Evolutionary conservation across 2,888 invertebrate species (phyloP), one percentile per base, ranked within the genome.

Genomic region (Drosophila anceps): DNA sequence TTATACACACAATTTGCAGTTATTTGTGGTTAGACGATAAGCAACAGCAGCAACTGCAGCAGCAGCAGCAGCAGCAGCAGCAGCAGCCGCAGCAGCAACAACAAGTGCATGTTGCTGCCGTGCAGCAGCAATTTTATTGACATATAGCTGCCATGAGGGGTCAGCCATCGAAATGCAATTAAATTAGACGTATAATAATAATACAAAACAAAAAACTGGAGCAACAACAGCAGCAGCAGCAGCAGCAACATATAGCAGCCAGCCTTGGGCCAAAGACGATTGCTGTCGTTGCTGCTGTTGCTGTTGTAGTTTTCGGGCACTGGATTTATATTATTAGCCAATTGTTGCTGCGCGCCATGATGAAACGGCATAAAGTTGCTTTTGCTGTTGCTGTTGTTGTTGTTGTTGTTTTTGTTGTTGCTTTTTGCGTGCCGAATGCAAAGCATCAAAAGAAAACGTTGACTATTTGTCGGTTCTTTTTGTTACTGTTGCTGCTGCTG

Each of bases 101-200:
- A 60, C 82, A 75, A 79, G 82, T 82, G 79, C 71, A 66, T 82
- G 68, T 76, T 72, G 82, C 69, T 84, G 73, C 62, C 72, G 65
- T 68, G 64, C 62, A 68, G 62, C 59, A 72, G 78, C 79, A 66
- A 59, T 71, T 71, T 65, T 61, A 78, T 89, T 89, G 88, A 86
- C 84, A 86, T 73, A 86, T 84, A 78, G 75, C 84, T 84, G 88
- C 73, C 89, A 84, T 57, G 55, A 53, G 79, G 69, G 84, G 84
- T 84, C 84, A 89, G 89, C 86, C 81, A 90, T 90, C 61, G 85
- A 90, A 86, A 68, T 66, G 84, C 88, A 88, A 90, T 86, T 86
- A 88, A 86, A 86, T 81, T 73, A 80, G 83, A 87, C 75, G 63
- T 71, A 64, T 59, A 73, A 70, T 76, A 79, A 74, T 65, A 69